Base-by-base conservation (phyloP, 2,797 vertebrate species). In the Crenichthys baileyi region DNA sequence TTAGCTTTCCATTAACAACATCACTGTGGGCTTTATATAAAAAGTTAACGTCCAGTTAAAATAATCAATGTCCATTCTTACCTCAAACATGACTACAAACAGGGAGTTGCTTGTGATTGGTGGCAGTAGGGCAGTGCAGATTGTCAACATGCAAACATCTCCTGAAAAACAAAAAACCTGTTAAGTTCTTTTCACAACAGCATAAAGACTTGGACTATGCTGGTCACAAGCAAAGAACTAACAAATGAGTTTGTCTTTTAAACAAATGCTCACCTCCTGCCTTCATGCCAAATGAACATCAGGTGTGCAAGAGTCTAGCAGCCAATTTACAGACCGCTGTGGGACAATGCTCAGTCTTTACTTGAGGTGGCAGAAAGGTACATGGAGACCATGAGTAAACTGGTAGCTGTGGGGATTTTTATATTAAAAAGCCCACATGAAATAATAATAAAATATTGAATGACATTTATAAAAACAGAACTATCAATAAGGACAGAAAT, bases 11-110 rank as follows among this genome's bases (percentile, higher is more conserved):
- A 46, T 46, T 11, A 46, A 46, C 5, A 7, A 46, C 11, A 11
- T 46, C 44, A 46, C 44, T 46, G 44, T 7, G 11, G 5, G 44
- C 44, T 36, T 36, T 36, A 36, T 36, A 36, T 36, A 65, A 53
- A 50, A 50, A 50, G 16, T 12, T 11, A 53, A 11, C 51, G 6
- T 53, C 18, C 20, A 53, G 51, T 18, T 53, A 53, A 20, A 53
- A 16, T 39, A 8, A 65, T 22, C 36, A 36, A 68, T 24, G 22
- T 18, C 15, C 12, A 16, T 0, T 72, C 83, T 85, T 75, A 95
- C 95, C 93, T 94, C 80, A 74, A 93, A 89, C 94, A 95, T 95
- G 41, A 26, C 48, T 51, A 72, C 73, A 9, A 22, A 2, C 15
- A 26, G 3, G 2, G 22, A 3, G 26, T 16, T 20, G 41, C 63